Base-by-base conservation (phyloP, 2,888 invertebrate genomes). In the Sinodicranocentrus sp. region DNA sequence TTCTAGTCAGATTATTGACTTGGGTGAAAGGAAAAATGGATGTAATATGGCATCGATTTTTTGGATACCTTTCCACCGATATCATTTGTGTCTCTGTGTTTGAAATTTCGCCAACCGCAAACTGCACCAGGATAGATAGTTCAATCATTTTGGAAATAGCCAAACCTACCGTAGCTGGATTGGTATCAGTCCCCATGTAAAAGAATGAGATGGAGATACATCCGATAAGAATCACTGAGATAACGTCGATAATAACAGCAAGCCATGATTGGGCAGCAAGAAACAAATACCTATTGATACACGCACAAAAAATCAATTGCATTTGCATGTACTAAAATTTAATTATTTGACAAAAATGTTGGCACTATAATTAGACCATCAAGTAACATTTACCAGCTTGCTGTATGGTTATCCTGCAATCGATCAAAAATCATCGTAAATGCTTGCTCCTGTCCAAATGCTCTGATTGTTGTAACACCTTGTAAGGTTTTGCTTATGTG, bases 251-350 rank as follows among this genome's bases (percentile, higher is more conserved):
- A 93, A 96, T 96, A 89, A 97, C 95, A 0, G 97, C 98, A 90
- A 99, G 97, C 88, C 98, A 98, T 84, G 98, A 94, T n/a, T 96
- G 95, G 2, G 96, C 95, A 0, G 95, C 93, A 73, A 98, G 94
- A 90, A 97, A 97, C 89, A 97, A 92, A 90, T 94, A 23, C 59
- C 59, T 59, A 5, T 13, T 33, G n/a, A n/a, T n/a, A n/a, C n/a
- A n/a, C n/a, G n/a, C n/a, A n/a, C n/a, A 39, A 39, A 39, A 39
- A 5, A 39, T 5, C 5, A 39, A 39, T 39, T 39, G 13, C 5
- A 39, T 39, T 13, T 39, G 39, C 39, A 39, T 39, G 39, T 39
- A 13, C 13, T 8, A 8, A n/a, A n/a, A n/a, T n/a, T n/a, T n/a
- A n/a, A n/a, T n/a, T n/a, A n/a, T n/a, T n/a, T n/a, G n/a, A n/a